Base-by-base conservation (phyloP, 2,113 vertebrate genomes). In the Indicator indicator region DNA sequence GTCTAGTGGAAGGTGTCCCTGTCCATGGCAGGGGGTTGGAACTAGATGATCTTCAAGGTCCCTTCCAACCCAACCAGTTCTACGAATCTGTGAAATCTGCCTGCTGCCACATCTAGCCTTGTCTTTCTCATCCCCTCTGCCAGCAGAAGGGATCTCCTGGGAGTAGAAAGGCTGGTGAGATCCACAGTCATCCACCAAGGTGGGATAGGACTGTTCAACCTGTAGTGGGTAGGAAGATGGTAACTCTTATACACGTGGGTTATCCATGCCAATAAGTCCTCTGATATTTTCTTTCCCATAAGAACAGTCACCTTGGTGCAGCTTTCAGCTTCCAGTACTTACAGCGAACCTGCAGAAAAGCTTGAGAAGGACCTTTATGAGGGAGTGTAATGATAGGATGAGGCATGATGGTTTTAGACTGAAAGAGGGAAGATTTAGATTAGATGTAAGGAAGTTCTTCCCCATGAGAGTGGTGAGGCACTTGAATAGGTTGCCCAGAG, bases 181-280 rank as follows among this genome's bases (percentile, higher is more conserved):
- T 36, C 24, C 32, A 52, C 19, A 30, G 27, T 0, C 0, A 2
- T 9, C 6, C 20, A 30, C 19, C 11, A 54, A 16, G 38, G 9
- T 0, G 1, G 21, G 62, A 13, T 30, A 12, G 21, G 33, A 52
- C 46, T 16, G 46, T 14, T 48, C 18, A 48, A 48, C 23, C 50
- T 52, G 23, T 21, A 52, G 19, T 24, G 18, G 18, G 18, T 44
- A 17, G 55, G 21, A 27, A 3, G 4, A 40, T 8, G 26, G 26
- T 63, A 15, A 20, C 60, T 55, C 84, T 42, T n/a, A 13, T 21
- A 50, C 1, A 0, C 0, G 0, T 38, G 23, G 36, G 12, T 38
- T 21, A 9, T 74, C 56, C 5, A 1, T 32, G n/a, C 23, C 10
- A 12, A 0, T 14, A 69, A 32, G 12, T 36, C 18, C 60, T 63